Evolutionary conservation across 1,140 invertebrate genomes (phyloP).

Genomic region (Conopomorpha cramerella): DNA sequence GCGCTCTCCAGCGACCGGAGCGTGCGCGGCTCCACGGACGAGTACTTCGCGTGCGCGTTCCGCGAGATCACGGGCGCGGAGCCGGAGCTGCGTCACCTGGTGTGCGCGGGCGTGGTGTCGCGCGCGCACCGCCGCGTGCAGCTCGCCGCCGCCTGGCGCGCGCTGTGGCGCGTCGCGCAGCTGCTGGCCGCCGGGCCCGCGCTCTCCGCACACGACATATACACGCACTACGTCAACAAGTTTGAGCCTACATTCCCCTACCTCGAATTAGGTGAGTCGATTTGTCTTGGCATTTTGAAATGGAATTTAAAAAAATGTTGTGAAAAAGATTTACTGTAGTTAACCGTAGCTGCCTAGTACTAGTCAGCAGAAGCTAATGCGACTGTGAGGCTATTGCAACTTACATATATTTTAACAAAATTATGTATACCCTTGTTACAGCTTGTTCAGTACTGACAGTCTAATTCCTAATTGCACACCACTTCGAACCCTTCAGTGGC

Average conservation of each 20-base stretch:
- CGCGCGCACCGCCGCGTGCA: slow-evolving; percentile 20
- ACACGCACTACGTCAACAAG: slow-evolving; percentile 27
- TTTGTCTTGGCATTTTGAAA: too few relatives aligned
- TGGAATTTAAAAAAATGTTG: too few relatives aligned
- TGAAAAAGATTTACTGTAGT: too few relatives aligned
- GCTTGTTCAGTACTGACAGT: too few relatives aligned
- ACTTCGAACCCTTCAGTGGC: too few relatives aligned
- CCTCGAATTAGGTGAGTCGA: slow-evolving; percentile 27
- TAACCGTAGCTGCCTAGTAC: too few relatives aligned
- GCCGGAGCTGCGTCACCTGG: slow-evolving; percentile 23
- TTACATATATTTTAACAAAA: too few relatives aligned
- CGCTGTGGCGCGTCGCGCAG: slow-evolving; percentile 37
- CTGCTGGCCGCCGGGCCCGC: slow-evolving; percentile 22
- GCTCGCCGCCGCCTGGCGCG: slow-evolving; percentile 33
- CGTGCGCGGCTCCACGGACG: slow-evolving; percentile 38
- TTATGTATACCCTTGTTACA: too few relatives aligned
- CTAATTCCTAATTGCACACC: too few relatives aligned
- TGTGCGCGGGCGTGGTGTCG: slow-evolving; percentile 23
- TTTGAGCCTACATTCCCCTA: slow-evolving; percentile 34
- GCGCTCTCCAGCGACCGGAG: slow-evolving; percentile 41
- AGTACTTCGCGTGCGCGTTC: slow-evolving; percentile 42
- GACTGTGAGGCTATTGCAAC: too few relatives aligned
- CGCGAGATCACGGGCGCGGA: slow-evolving; percentile 20
- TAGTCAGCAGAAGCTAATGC: too few relatives aligned
- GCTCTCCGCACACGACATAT: slow-evolving; percentile 20